Evolutionary conservation across 2,888 invertebrate species (phyloP).

Genomic region (Zygogramma bicolorata): DNA sequence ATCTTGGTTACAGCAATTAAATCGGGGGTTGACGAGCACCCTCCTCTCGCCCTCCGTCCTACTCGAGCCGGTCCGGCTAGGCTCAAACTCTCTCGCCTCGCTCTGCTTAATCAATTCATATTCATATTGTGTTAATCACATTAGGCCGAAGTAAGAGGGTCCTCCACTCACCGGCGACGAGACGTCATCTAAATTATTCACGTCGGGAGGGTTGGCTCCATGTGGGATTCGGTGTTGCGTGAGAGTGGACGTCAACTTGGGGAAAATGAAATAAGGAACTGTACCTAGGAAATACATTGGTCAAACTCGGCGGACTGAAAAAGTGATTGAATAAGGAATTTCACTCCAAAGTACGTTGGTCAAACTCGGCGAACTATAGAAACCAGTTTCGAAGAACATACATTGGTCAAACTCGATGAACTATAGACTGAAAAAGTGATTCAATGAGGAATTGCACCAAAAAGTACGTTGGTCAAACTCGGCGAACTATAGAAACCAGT

Average conservation of each 20-base stretch:
- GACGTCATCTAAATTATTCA: slow-evolving; percentile 11
- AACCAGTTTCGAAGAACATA: too few relatives aligned
- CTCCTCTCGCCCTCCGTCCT: slow-evolving; percentile 1
- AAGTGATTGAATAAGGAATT: too few relatives aligned
- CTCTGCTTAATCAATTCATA: slow-evolving; percentile 59
- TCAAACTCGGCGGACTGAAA: too few relatives aligned
- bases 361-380: too few relatives aligned
- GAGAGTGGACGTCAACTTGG: not conserved
- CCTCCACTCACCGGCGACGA: slow-evolving; percentile 30
- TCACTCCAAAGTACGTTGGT: too few relatives aligned
- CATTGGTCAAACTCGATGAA: too few relatives aligned
- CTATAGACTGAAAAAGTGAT: too few relatives aligned
- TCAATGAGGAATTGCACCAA: too few relatives aligned
- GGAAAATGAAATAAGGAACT: not conserved
- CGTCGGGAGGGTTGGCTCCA: not conserved
- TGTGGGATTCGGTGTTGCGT: not conserved
- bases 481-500: too few relatives aligned
- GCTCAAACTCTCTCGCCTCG: slow-evolving; percentile 33
- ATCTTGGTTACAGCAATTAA: slow-evolving; percentile 59
- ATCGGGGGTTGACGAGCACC: slow-evolving; percentile 47
- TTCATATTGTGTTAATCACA: slow-evolving; percentile 62
- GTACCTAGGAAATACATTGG: too few relatives aligned
- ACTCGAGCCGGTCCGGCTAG: slow-evolving; percentile 52
- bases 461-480: too few relatives aligned
- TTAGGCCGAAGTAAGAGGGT: slow-evolving; percentile 59